phyloP scores from a whole-genome alignment of 2,113 vertebrate genomes.

The Antigone vipio region DNA sequence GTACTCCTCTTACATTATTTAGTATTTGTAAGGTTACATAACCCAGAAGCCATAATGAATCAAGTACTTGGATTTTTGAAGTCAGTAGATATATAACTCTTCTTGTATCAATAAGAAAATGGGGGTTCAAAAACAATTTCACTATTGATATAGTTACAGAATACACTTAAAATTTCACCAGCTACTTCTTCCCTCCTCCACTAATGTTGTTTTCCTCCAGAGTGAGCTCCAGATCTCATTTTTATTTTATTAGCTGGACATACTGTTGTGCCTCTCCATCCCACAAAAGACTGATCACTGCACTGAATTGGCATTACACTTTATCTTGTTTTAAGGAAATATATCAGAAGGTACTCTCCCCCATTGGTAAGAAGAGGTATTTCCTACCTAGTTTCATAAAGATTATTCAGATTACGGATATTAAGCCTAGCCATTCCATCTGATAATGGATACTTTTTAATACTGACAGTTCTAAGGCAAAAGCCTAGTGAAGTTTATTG shows the following conservation, averaged over 20 bases:
- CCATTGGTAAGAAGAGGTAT: background rate
- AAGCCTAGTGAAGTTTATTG: background rate
- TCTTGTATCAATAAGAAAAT: background rate
- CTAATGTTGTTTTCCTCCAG: background rate
- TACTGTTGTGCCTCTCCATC: background rate
- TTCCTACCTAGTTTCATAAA: background rate
- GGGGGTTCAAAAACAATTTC: background rate
- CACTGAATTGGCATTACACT: background rate
- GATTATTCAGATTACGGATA: background rate
- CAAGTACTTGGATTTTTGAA: background rate
- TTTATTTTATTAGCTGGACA: background rate
- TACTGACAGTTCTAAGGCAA: background rate
- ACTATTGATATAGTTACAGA: background rate
- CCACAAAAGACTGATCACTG: background rate
- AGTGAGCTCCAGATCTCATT: background rate
- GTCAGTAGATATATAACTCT: background rate
- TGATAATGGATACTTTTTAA: background rate
- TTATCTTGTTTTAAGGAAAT: background rate
- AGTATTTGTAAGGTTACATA: background rate
- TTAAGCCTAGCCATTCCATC: background rate
- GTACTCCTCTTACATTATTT: background rate
- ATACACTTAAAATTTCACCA: background rate
- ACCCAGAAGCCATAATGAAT: background rate
- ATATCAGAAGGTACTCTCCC: background rate
- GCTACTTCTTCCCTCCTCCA: background rate